Evolutionary conservation across 2,113 vertebrate species (phyloP).

Genomic region (Turdus rufiventris): DNA sequence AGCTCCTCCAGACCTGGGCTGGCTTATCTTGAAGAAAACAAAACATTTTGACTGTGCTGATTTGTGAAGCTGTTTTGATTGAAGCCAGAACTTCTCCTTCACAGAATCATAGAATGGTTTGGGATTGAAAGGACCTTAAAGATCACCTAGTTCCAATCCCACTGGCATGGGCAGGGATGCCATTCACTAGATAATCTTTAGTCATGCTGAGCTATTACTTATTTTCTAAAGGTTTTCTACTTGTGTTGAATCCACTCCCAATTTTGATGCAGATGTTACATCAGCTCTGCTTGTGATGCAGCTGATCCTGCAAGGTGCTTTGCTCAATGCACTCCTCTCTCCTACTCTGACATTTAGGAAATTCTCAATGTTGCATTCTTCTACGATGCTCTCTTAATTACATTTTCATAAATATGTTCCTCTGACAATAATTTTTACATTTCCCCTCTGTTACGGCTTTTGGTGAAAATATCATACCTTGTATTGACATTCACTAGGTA

Average conservation of each 20-base stretch:
- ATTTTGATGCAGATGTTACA: background rate
- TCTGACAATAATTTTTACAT: background rate
- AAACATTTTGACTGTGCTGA: background rate
- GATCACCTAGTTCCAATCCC: background rate
- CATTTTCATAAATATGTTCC: background rate
- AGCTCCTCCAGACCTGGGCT: background rate
- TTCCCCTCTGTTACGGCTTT: background rate
- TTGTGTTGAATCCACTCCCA: background rate
- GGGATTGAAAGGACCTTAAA: background rate
- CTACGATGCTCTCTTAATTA: background rate
- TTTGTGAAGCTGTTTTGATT: background rate
- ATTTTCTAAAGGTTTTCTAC: background rate
- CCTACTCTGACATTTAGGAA: background rate
- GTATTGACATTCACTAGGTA: background rate
- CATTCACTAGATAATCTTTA: background rate
- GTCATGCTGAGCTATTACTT: background rate
- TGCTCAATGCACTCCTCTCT: background rate
- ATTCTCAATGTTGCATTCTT: background rate
- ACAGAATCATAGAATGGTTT: background rate
- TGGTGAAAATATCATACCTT: background rate
- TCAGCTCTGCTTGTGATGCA: background rate
- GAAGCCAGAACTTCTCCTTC: background rate
- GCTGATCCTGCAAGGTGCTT: background rate
- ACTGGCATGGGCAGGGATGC: background rate
- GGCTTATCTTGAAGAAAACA: background rate